Evolutionary conservation across 2,113 vertebrate genomes (phyloP), one percentile per base, ranked within the genome.

Genomic region (Micronisus gabar): DNA sequence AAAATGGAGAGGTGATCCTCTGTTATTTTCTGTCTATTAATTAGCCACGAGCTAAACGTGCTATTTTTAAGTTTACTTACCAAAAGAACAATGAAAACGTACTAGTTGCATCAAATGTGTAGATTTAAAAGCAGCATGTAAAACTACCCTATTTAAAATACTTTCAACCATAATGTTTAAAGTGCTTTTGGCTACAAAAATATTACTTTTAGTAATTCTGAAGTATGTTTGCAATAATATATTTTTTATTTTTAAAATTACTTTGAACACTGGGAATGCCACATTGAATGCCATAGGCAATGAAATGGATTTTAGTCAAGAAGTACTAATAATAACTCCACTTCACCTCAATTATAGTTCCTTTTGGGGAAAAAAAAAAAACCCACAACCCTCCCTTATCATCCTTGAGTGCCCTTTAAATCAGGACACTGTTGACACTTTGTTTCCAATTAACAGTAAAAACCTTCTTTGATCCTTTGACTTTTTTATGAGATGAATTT

Each of bases 401-500:
- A 98, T 97, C 95, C 91, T 97, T 97, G 97, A 97, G 81, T 97
- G 96, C 91, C 96, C 97, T 98, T 98, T 98, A 98, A 98, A 98
- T 97, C 94, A 97, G 86, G 94, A 98, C 66, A 97, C 94, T 1
- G 10, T 65, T 97, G 97, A 98, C 96, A 98, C 97, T 98, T 98
- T 97, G 93, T 97, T 98, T 97, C 97, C 97, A 98, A 98, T 97
- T 98, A 98, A 98, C 76, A 97, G 95, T 97, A 97, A 98, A 98
- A 98, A 97, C 86, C 90, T 95, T 86, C 95, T 98, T 98, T 98
- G 96, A 98, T 98, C 96, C 83, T 96, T 98, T 97, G 96, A 96
- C 96, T 97, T 97, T 92, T 98, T 98, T 97, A 98, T 97, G 93
- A 88, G 94, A 97, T 97, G 81, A 98, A 98, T 98, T 98, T 98